Base-by-base conservation (phyloP, 2,113 vertebrate genomes). In the Marmota monax region DNA sequence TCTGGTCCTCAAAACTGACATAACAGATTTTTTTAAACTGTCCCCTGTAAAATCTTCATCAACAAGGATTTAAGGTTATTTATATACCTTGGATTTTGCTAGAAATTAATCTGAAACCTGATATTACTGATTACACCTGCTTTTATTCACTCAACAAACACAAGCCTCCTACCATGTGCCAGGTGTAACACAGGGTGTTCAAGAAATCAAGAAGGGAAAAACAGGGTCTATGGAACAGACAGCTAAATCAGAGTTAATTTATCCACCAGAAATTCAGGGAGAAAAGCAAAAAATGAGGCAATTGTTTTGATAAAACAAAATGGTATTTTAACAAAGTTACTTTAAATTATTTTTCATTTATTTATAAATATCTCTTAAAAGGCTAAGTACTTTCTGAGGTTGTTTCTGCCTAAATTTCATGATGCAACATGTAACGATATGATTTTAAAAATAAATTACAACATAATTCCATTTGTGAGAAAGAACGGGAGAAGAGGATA, bases 61-160 rank as follows among this genome's bases (percentile, higher is more conserved):
- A 88, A 56, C 58, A 93, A 67, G 34, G 10, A 37, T 34, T 42
- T 51, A 14, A 25, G 4, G 9, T 10, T 61, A 8, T 83, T 73
- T 79, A 32, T 17, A 56, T 29, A 9, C 14, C 11, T 58, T 84
- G 39, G 45, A n/a, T 72, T n/a, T 90, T 88, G 18, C 51, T 63
- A 83, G 74, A 73, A 88, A 88, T 82, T 27, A 82, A 67, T n/a
- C 48, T 76, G 76, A 53, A 84, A 42, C 8, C 25, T 79, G 42
- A 12, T 20, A 32, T 27, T 86, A 79, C 0, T 89, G 70, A 95
- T 84, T 72, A n/a, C 2, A 77, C 5, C 58, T 72, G 70, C 9
- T 92, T 61, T 73, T 29, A 91, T 67, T 90, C 42, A 73, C 37
- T 83, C 37, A 73, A 82, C 22, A 84, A 77, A 73, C 58, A 90